These are phyloP conservation scores for Falco peregrinus DNA, from an alignment of 2,797 vertebrate genomes.

Conservation along the genomic window DNA sequence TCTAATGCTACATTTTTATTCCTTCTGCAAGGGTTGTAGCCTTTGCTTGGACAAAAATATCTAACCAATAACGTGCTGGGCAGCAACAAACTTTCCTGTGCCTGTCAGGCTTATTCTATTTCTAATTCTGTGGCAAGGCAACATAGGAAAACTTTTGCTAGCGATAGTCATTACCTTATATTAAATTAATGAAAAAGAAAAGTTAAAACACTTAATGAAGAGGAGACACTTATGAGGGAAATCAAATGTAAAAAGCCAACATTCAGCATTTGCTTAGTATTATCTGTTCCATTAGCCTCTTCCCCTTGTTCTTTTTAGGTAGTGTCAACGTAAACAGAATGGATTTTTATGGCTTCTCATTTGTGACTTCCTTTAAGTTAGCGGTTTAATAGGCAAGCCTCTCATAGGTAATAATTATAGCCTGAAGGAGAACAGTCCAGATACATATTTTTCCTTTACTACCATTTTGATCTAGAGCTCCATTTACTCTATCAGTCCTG, in stretches of 20 bases:
- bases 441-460: not conserved
- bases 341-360: not conserved
- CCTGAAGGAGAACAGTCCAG: not conserved
- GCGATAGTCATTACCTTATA: not conserved
- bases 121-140: not conserved
- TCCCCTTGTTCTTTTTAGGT: not conserved
- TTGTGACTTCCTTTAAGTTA: not conserved
- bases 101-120: not conserved
- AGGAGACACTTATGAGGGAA: not conserved
- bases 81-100: not conserved
- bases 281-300: not conserved
- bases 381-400: not conserved
- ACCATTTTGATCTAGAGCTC: not conserved
- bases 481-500: not conserved
- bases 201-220: conserved; percentile 1
- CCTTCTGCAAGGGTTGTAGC: not conserved
- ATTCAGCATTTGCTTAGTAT: not conserved
- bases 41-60: not conserved
- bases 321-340: not conserved
- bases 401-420: not conserved
- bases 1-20: not conserved
- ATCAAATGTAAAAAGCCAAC: not conserved
- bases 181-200: not conserved
- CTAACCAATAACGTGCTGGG: not conserved
- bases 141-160: not conserved